Evolutionary conservation across 2,888 invertebrate species (phyloP).

Genomic region (Dermolepida albohirtum): DNA sequence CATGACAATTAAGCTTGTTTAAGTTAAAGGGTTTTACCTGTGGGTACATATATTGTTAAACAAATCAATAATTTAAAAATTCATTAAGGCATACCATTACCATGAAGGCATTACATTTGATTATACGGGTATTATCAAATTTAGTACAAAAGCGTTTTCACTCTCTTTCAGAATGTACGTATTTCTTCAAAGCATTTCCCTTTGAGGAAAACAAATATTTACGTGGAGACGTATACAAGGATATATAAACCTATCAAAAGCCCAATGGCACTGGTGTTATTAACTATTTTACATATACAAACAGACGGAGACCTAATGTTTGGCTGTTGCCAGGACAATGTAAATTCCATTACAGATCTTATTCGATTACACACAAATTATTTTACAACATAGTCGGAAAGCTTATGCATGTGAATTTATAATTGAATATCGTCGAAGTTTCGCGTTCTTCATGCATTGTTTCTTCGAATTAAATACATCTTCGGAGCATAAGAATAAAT

Average conservation of each 20-base stretch:
- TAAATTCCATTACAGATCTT: slow-evolving; percentile 27
- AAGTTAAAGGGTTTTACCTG: too few relatives aligned
- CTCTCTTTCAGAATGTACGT: background rate
- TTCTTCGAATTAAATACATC: slow-evolving; percentile 2
- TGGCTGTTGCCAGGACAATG: slow-evolving; percentile 26
- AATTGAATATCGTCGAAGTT: slow-evolving; percentile 24
- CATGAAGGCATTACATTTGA: too few relatives aligned
- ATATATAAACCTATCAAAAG: slow-evolving; percentile 16
- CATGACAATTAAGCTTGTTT: too few relatives aligned
- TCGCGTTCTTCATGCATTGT: slow-evolving; percentile 3
- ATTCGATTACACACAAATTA: slow-evolving; percentile 27
- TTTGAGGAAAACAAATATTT: slow-evolving; percentile 14
- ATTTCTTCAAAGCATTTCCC: slow-evolving; percentile 2
- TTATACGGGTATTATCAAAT: background rate
- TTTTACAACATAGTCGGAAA: slow-evolving; percentile 9
- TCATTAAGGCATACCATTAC: too few relatives aligned
- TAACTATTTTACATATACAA: slow-evolving; percentile 33
- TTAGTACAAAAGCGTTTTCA: background rate
- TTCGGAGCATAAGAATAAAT: background rate
- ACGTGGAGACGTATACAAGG: background rate
- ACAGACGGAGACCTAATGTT: slow-evolving; percentile 18
- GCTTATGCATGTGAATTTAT: slow-evolving; percentile 28
- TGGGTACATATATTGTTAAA: too few relatives aligned
- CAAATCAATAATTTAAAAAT: too few relatives aligned
- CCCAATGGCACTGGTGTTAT: slow-evolving; percentile 22